A percentile compares a stretch with the other conserved stretches of the same genome.
phyloP scores from a whole-genome alignment of 2,113 vertebrate species.

The Mesocricetus auratus region DNA sequence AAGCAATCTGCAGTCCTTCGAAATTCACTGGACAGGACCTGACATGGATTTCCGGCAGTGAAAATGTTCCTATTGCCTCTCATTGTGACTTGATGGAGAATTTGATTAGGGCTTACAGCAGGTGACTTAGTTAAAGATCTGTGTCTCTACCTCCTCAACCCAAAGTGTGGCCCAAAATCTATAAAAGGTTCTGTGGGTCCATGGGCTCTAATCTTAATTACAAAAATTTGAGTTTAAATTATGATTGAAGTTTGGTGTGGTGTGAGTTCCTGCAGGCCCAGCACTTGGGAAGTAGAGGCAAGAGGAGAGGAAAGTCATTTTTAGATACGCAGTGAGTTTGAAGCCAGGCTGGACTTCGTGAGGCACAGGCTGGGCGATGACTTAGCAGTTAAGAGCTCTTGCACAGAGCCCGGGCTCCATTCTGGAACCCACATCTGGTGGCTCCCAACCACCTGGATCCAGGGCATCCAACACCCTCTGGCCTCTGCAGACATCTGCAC shows the following conservation, averaged over 20 bases:
- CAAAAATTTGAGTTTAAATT: background rate
- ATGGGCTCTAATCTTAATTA: background rate
- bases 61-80: fast-evolving
- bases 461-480: background rate
- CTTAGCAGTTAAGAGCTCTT: background rate
- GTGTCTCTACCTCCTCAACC: too few relatives aligned
- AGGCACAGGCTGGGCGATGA: background rate
- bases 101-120: fast-evolving
- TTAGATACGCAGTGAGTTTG: background rate
- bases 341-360: background rate
- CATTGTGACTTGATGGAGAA: background rate
- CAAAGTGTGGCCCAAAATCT: background rate
- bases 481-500: background rate
- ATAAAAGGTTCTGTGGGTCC: background rate
- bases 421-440: background rate
- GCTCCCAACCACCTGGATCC: background rate
- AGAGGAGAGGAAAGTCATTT: background rate
- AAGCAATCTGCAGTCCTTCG: fast-evolving
- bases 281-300: background rate
- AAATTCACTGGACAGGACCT: fast-evolving
- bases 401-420: background rate
- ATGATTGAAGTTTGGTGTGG: background rate
- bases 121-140: background rate
- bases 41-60: fast-evolving
- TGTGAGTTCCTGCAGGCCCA: background rate